A percentile compares a stretch with the other conserved stretches of the same genome.
phyloP scores from a whole-genome alignment of 2,113 vertebrate species.

The Micromys minutus region DNA sequence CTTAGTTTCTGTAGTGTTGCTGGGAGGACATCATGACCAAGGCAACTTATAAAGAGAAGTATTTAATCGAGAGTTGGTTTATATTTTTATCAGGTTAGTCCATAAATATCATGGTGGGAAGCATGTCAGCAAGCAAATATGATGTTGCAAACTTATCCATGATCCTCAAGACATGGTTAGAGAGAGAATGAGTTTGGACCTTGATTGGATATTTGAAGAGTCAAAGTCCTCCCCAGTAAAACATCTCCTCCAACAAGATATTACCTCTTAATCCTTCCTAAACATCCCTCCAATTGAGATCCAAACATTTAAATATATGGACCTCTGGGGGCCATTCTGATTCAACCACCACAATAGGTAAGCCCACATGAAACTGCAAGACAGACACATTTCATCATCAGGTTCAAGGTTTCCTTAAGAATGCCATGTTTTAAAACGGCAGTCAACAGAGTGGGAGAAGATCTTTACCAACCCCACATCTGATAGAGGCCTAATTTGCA shows the following conservation, averaged over 20 bases:
- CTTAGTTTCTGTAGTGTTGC: not conserved
- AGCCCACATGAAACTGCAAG: not conserved
- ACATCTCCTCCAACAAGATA: not conserved
- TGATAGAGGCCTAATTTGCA: no score
- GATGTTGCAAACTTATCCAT: not conserved
- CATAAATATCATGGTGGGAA: not conserved
- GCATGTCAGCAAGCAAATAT: not conserved
- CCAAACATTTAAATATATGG: not conserved
- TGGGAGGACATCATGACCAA: not conserved
- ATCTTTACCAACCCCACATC: no score
- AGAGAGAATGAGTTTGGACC: not conserved
- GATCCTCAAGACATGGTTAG: no score
- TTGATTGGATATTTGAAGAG: not conserved
- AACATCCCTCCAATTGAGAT: not conserved
- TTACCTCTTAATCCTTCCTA: not conserved
- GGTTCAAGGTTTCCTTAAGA: not conserved
- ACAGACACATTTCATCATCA: not conserved
- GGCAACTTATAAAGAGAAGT: not conserved
- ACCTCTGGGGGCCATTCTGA: not conserved
- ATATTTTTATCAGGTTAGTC: not conserved
- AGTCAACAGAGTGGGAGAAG: no score
- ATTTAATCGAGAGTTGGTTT: not conserved
- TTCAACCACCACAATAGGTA: not conserved
- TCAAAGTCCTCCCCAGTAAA: not conserved
- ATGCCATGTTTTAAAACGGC: no score